These are phyloP conservation scores for Phyllostomus hastatus DNA, from an alignment of 2,113 vertebrate genomes.

Conservation along the genomic window DNA sequence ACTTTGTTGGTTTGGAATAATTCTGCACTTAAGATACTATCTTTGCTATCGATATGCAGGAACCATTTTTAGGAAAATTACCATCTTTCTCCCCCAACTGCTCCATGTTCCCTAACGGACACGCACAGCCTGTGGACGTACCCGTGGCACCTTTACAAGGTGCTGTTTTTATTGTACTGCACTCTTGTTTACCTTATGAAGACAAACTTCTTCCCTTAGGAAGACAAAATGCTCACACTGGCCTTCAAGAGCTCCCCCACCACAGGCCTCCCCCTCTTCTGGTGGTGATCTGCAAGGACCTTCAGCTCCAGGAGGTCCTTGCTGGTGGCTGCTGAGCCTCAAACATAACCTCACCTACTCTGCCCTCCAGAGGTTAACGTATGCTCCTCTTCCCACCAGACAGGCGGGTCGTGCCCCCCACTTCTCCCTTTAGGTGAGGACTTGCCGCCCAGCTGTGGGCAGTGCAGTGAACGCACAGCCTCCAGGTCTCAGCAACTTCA, in stretches of 20 bases:
- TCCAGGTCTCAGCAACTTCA: neutral
- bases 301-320: neutral
- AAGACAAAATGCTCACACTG: neutral
- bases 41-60: neutral
- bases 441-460: neutral
- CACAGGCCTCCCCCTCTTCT: no score
- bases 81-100: neutral
- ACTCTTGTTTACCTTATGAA: no score
- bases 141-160: no score
- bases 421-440: no score
- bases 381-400: neutral
- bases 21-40: neutral
- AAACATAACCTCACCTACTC: neutral
- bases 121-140: no score
- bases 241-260: fast-evolving
- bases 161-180: no score
- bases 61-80: neutral
- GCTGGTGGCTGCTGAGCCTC: neutral
- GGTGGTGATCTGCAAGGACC: neutral
- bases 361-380: fast-evolving
- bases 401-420: fast-evolving
- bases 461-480: neutral
- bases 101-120: neutral
- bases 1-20: neutral
- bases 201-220: no score